Conservation (phyloP, 2,888 invertebrate species). For the Pristionchus exspectatus region DNA sequence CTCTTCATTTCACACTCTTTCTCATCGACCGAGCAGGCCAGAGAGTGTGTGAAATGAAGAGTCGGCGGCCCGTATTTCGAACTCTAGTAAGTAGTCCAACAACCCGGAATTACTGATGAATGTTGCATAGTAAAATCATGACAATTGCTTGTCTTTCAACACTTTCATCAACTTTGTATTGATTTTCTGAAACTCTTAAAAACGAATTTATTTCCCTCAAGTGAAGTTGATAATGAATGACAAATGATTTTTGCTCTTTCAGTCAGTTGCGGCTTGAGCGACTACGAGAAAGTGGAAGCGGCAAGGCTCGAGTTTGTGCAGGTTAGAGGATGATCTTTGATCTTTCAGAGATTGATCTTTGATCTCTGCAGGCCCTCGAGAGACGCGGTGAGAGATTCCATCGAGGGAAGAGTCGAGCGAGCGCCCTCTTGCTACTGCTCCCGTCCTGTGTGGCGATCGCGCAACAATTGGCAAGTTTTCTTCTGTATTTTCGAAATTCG, state of each 20-base stretch:
- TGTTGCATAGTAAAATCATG: not conserved
- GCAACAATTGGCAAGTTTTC: slow-evolving; percentile 65
- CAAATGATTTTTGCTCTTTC: slow-evolving; percentile 1
- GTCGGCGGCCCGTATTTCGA: too few relatives aligned
- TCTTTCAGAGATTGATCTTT: not conserved
- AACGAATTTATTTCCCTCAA: too few relatives aligned
- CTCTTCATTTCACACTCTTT: too few relatives aligned
- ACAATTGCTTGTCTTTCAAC: not conserved
- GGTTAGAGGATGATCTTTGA: not conserved
- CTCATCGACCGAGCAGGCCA: too few relatives aligned
- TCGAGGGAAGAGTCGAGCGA: slow-evolving; percentile 67
- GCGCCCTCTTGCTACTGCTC: slow-evolving; percentile 69
- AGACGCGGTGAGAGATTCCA: slow-evolving; percentile 56
- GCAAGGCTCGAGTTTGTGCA: slow-evolving; percentile 63
- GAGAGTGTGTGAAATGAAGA: too few relatives aligned
- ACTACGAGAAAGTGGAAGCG: slow-evolving; percentile 63
- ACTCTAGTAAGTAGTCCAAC: too few relatives aligned
- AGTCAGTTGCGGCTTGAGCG: slow-evolving; percentile 61
- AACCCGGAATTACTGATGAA: not conserved
- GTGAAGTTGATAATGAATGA: not conserved
- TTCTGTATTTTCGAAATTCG: not conserved
- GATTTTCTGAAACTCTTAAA: too few relatives aligned
- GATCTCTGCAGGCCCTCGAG: slow-evolving; percentile 59
- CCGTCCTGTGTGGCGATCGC: slow-evolving; percentile 69
- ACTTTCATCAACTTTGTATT: not conserved